Evolutionary conservation across 23 tunicate species (phyloP).

Genomic region (Oikopleura dioica): DNA sequence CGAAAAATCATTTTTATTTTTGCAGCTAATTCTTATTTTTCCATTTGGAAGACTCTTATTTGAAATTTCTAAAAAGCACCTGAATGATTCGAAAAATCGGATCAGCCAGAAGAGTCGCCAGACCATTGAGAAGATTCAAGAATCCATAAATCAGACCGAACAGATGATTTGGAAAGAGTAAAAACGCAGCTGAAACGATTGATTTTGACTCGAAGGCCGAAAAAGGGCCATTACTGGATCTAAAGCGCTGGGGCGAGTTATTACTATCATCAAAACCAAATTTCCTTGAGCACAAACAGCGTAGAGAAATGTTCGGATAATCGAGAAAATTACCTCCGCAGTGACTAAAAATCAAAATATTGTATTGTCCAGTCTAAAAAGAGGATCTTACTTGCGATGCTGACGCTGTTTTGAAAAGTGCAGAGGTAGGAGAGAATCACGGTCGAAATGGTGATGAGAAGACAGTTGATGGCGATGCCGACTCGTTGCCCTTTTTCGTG

Average conservation of each 20-base stretch:
- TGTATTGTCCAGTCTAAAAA: not conserved
- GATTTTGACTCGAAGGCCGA: no score
- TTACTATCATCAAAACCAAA: no score
- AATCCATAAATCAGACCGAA: conserved; percentile 11
- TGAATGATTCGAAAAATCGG: not conserved
- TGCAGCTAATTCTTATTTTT: no score
- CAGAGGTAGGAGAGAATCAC: not conserved
- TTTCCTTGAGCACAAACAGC: conserved; percentile 1
- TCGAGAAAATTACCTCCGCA: not conserved
- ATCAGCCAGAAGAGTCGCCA: not conserved
- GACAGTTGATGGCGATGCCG: not conserved
- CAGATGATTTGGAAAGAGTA: not conserved
- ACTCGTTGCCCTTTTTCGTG: not conserved
- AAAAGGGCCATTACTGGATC: no score
- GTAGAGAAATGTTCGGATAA: conserved; percentile 4
- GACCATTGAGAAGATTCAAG: not conserved
- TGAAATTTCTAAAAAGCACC: no score
- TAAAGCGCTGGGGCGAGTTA: no score
- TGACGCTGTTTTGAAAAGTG: not conserved
- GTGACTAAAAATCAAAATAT: not conserved
- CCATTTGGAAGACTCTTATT: no score
- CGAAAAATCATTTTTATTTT: no score
- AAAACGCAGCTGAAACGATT: conserved; percentile 2
- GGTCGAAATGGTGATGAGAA: not conserved
- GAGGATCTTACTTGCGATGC: not conserved